Base-by-base conservation (phyloP, 1,140 invertebrate species). In the Frieseomelitta varia region DNA sequence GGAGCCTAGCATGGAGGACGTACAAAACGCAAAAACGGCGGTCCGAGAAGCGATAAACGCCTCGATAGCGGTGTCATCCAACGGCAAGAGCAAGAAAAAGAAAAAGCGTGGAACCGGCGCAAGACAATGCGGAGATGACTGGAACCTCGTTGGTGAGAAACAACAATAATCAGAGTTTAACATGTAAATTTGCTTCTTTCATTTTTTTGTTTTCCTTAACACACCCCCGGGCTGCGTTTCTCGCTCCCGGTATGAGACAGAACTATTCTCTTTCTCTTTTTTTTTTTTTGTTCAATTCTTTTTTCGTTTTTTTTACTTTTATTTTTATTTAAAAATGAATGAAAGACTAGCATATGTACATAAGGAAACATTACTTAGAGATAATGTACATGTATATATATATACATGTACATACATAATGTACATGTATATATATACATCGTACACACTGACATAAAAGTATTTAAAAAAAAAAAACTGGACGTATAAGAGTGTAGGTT, bases 61-160 rank as follows among this genome's bases (percentile, higher is more conserved):
- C n/a, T 84, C 92, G 27, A 91, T 90, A 72, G 84, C 79, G 14
- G 74, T 73, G 4, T 58, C 72, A 4, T 63, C 63, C 53, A 76
- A 14, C 63, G 85, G 92, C 51, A 93, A 95, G 80, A 88, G 91
- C 75, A 95, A 95, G 91, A 95, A 95, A 91, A 95, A 95, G 93
- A 95, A 95, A 91, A 95, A 95, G 85, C 94, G 95, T 27, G 94
- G 93, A 79, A 92, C 89, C 19, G 93, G 93, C 61, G 84, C 91
- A 63, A 92, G 93, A 85, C 91, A 92, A 63, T 88, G 92, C 87
- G 93, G 94, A 51, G 95, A 96, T 93, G 95, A 95, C 91, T 95
- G 95, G 95, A 95, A 95, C 90, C 94, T 95, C 93, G 95, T 95
- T 94, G 95, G 95, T 95, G 93, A 95, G 95, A 93, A 93, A 91